phyloP scores from a whole-genome alignment of 92 coral and sea anemone species.

The Blastomussa wellsi region DNA sequence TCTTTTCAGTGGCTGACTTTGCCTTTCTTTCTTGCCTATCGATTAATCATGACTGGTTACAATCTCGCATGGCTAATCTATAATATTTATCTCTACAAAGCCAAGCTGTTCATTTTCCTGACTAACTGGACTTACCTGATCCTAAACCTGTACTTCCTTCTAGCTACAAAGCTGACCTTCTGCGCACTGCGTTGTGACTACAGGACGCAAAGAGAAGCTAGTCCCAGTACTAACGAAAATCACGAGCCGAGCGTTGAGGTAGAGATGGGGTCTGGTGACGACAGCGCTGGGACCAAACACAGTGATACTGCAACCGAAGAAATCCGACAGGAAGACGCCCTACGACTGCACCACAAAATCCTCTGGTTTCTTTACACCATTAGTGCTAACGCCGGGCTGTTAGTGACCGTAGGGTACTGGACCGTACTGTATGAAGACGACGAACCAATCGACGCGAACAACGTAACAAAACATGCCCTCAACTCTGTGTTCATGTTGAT shows the following conservation, averaged over 20 bases:
- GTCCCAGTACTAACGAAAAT: neutral
- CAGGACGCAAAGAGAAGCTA: slow-evolving; percentile 2
- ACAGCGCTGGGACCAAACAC: neutral
- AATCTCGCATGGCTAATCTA: slow-evolving; percentile 68
- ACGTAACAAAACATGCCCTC: slow-evolving; percentile 71
- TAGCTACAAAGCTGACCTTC: slow-evolving; percentile 48
- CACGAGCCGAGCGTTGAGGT: neutral
- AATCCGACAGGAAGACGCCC: slow-evolving; percentile 22
- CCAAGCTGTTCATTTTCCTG: slow-evolving; percentile 76
- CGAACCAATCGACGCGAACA: slow-evolving; percentile 53
- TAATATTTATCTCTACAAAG: slow-evolving; percentile 46
- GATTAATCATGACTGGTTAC: slow-evolving; percentile 59
- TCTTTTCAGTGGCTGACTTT: slow-evolving; percentile 67
- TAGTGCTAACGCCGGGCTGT: slow-evolving; percentile 64
- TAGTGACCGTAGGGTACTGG: slow-evolving; percentile 81
- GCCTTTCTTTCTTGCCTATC: slow-evolving; percentile 58
- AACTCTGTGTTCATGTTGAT: slow-evolving; percentile 61
- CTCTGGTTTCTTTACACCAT: slow-evolving; percentile 70
- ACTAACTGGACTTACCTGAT: slow-evolving; percentile 83
- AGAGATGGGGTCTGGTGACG: slow-evolving; percentile 24
- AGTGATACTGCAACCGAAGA: neutral
- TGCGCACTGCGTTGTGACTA: slow-evolving; percentile 42
- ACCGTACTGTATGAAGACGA: slow-evolving; percentile 58
- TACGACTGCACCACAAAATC: slow-evolving; percentile 61
- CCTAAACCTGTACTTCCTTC: slow-evolving; percentile 70